Evolutionary conservation across 2,113 vertebrate genomes (phyloP), one percentile per base, ranked within the genome.

Genomic region (Chrysochloris asiatica): DNA sequence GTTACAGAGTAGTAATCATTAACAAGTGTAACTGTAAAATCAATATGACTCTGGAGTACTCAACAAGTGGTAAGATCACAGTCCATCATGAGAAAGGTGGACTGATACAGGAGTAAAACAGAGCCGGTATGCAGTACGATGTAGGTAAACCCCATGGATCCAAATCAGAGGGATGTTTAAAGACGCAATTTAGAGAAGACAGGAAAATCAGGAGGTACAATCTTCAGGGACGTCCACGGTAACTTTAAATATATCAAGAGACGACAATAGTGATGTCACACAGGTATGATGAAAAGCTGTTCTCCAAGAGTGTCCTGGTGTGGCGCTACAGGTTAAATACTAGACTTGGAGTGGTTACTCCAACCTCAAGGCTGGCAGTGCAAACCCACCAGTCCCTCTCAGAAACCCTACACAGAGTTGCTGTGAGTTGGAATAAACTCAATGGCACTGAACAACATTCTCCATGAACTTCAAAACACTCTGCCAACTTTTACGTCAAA

Each of bases 21-120:
- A 95, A 94, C 92, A 92, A 95, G 93, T 96, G 85, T 95, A 96
- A 94, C 84, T 63, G 56, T 95, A 96, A 95, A 94, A 96, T 91
- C 61, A 93, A 85, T 88, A 65, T 95, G 93, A 94, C 83, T 92
- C 92, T 87, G 89, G 95, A 96, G 93, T 88, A 94, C 90, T 95
- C 94, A 95, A 90, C 89, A 93, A 96, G 87, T 56, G 45, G 88
- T 94, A 87, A 97, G 96, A 96, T 96, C 95, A 97, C 85, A 93
- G 88, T 93, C 95, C 94, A 96, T 92, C 91, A 96, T 93, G 95
- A 96, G 93, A 96, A 96, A 97, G 16, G 81, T 73, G 86, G 96
- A 89, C 94, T 95, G 95, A 96, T 79, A 94, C 52, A 94, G 93
- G 95, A 97, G 96, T 76, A 94, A 96, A 94, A 97, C 96, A 95